Evolutionary conservation across 2,888 invertebrate genomes (phyloP).

Genomic region (Quadriops clusia): DNA sequence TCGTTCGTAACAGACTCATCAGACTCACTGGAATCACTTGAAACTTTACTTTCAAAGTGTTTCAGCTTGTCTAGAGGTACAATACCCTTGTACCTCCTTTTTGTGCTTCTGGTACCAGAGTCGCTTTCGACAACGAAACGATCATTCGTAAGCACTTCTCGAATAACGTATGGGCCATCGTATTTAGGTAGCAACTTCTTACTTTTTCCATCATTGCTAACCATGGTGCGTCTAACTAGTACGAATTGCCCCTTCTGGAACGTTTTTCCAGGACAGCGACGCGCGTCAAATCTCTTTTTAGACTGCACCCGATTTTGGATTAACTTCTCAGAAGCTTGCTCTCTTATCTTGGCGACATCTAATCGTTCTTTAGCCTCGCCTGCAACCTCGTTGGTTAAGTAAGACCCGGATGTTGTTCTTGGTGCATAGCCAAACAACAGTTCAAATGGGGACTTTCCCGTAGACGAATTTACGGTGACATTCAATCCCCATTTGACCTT

Average conservation of each 20-base stretch:
- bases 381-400: slow-evolving; percentile 9
- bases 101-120: background rate
- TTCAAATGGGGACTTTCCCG: slow-evolving; percentile 7
- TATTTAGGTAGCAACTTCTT: slow-evolving; percentile 7
- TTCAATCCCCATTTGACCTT: slow-evolving; percentile 7
- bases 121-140: slow-evolving; percentile 6
- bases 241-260: slow-evolving; percentile 5
- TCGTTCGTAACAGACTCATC: too few relatives aligned
- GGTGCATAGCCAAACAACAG: slow-evolving; percentile 19
- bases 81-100: slow-evolving; percentile 6
- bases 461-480: slow-evolving; percentile 7
- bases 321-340: background rate
- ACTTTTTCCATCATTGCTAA: slow-evolving; percentile 1
- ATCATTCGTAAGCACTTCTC: slow-evolving; percentile 5
- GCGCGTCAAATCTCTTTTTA: slow-evolving; percentile 2
- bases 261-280: slow-evolving; percentile 1
- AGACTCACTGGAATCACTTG: slow-evolving; percentile 2
- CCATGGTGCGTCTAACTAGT: too few relatives aligned
- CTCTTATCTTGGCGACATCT: background rate
- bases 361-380: background rate
- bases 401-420: slow-evolving; percentile 16
- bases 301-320: background rate
- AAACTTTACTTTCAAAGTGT: slow-evolving; percentile 5
- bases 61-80: slow-evolving; percentile 3
- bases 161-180: slow-evolving; percentile 5